A percentile compares a stretch with the other conserved stretches of the same genome.
phyloP scores from a whole-genome alignment of 2,797 vertebrate genomes.

The Gobio occitaniae region DNA sequence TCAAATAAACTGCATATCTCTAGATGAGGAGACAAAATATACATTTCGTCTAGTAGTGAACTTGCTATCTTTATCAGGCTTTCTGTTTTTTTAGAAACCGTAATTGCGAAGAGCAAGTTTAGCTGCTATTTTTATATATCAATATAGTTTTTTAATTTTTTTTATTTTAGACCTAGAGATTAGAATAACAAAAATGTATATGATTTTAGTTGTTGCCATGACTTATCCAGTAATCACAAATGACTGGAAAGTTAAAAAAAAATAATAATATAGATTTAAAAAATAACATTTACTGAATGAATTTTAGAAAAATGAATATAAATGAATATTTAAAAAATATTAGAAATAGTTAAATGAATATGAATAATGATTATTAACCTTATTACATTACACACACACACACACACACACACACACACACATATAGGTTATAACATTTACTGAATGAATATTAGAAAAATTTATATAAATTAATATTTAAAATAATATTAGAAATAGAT shows the following conservation, averaged over 20 bases:
- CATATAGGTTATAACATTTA: not conserved
- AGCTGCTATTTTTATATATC: not conserved
- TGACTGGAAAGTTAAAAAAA: not conserved
- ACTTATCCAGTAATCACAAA: not conserved
- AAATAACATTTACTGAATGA: not conserved
- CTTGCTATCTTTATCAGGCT: not conserved
- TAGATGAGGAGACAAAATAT: not conserved
- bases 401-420: no score
- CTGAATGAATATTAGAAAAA: not conserved
- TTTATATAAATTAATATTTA: no score
- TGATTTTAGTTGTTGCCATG: not conserved
- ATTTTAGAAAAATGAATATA: not conserved
- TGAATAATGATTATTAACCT: not conserved
- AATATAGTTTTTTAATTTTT: fast-evolving
- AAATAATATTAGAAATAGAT: not conserved
- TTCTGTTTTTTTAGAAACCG: not conserved
- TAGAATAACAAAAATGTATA: not conserved
- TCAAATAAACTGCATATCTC: not conserved
- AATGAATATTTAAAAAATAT: not conserved
- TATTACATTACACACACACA: no score
- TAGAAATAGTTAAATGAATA: not conserved
- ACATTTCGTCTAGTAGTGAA: not conserved
- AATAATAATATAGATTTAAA: not conserved
- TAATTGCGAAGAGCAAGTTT: not conserved
- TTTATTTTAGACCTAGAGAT: no score